phyloP scores from a whole-genome alignment of 2,888 invertebrate genomes.

The Cephus spinipes region DNA sequence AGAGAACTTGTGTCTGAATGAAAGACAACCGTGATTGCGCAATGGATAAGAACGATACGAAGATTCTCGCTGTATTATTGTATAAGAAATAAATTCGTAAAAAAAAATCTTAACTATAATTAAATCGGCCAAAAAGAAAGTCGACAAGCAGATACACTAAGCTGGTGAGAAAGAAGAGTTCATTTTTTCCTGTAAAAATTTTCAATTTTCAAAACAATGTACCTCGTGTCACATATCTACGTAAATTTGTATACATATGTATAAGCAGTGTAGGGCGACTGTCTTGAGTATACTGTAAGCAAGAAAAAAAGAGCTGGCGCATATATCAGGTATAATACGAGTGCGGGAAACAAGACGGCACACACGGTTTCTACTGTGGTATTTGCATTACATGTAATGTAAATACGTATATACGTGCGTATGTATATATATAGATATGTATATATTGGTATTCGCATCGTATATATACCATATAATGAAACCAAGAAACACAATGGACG shows the following conservation, averaged over 20 bases:
- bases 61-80: neutral
- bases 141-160: neutral
- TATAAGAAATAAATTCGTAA: neutral
- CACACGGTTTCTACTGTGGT: neutral
- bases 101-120: no score
- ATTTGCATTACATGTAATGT: neutral
- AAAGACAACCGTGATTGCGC: neutral
- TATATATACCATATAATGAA: neutral
- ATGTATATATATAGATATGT: neutral
- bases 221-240: neutral
- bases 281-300: neutral
- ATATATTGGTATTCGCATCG: neutral
- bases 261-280: neutral
- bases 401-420: neutral
- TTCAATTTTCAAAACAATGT: neutral
- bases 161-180: neutral
- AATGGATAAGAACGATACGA: neutral
- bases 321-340: neutral
- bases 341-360: neutral
- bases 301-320: neutral
- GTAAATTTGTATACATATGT: neutral
- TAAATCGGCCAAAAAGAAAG: neutral
- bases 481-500: conserved; percentile 3
- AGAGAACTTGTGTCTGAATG: neutral
- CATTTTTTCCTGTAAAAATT: neutral